Base-by-base conservation (phyloP, 2,113 vertebrate genomes). In the Lanius collurio region DNA sequence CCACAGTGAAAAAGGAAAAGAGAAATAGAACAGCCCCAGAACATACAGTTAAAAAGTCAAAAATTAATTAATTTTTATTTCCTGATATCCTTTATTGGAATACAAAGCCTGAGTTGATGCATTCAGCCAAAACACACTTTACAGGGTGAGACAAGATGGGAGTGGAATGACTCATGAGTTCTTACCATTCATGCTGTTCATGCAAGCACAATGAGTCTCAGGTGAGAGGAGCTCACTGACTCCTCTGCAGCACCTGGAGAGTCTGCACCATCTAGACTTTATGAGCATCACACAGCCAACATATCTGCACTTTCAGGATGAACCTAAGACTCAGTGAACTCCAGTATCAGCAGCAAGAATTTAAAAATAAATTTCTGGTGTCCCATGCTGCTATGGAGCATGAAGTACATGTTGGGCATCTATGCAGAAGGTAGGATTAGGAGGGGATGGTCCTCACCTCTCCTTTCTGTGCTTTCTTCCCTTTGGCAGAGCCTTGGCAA, bases 261-360 rank as follows among this genome's bases (percentile, higher is more conserved):
- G 60, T 27, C 67, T 62, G 26, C 37, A 39, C 20, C 57, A 68
- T 22, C 13, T 6, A n/a, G 26, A 7, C 3, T 89, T 82, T 52
- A 30, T 24, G 30, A 52, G 23, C 4, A 15, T 39, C 39, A 44
- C 22, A 37, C 3, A 6, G 39, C 8, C 44, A 55, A n/a, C 14
- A 24, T 0, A 0, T 56, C n/a, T 10, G 19, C 17, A 12, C 20
- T 68, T 46, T n/a, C 41, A 60, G 22, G 44, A n/a, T 33, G 42
- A 80, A 50, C 0, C 0, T 17, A 22, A 41, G 46, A 77, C 64
- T 19, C 52, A 28, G 24, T 11, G 27, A 52, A 41, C 22, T 73
- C 49, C 28, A 73, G 71, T 22, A 2, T 5, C 42, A 89, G 22
- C 33, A 78, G 24, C 31, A 87, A 56, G 39, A 82, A 84, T 64